phyloP scores from a whole-genome alignment of 2,888 invertebrate species.

The Plagodis pulveraria region DNA sequence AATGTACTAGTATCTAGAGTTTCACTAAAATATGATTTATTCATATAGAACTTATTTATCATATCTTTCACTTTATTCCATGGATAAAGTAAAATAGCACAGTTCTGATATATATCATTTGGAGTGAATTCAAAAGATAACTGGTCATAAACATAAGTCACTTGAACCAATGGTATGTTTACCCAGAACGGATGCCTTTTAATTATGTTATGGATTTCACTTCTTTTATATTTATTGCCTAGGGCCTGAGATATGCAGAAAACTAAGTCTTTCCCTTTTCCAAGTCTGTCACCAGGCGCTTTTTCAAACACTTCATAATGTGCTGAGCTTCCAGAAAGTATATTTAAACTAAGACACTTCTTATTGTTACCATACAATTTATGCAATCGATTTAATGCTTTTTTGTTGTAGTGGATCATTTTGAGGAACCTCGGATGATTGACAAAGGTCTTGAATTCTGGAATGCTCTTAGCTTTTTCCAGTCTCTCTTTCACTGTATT shows the following conservation, averaged over 20 bases:
- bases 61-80: slow-evolving; percentile 69
- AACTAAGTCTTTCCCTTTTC: slow-evolving; percentile 74
- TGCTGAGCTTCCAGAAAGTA: slow-evolving; percentile 70
- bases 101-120: slow-evolving; percentile 74
- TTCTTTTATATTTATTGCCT: slow-evolving; percentile 54
- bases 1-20: slow-evolving; percentile 54
- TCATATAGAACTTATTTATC: slow-evolving; percentile 46
- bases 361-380: slow-evolving; percentile 66
- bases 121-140: slow-evolving; percentile 57
- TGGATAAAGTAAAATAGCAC: slow-evolving; percentile 73
- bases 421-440: slow-evolving; percentile 76
- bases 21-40: slow-evolving; percentile 46
- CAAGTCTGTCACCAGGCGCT: slow-evolving; percentile 72
- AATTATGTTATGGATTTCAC: slow-evolving; percentile 55
- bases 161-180: slow-evolving; percentile 72
- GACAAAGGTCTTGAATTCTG: slow-evolving; percentile 69
- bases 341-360: slow-evolving; percentile 74
- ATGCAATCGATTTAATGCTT: slow-evolving; percentile 62
- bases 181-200: slow-evolving; percentile 78
- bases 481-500: slow-evolving; percentile 67
- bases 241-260: slow-evolving; percentile 68
- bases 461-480: slow-evolving; percentile 62
- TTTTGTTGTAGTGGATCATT: slow-evolving; percentile 74
- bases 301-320: slow-evolving; percentile 73
- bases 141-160: slow-evolving; percentile 65